Conservation (phyloP, 2,797 vertebrate species). For the Takifugu ocellatus region DNA sequence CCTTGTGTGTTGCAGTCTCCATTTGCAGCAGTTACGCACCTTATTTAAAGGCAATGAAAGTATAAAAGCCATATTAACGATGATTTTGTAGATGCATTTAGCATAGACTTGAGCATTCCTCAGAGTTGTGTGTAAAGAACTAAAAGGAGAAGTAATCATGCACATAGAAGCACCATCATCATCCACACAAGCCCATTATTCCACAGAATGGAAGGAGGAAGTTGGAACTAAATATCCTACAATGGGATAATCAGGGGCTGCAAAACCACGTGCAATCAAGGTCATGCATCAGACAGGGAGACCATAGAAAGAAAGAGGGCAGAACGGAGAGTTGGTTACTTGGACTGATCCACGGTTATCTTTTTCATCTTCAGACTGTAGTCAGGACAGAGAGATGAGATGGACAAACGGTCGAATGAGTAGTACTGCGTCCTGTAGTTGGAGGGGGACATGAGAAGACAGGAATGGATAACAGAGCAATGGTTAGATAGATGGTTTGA, state of each 20-base stretch:
- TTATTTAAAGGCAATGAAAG: constrained; percentile 23
- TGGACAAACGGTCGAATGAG: constrained; percentile 78
- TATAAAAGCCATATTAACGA: constrained; percentile 22
- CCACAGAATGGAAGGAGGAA: constrained; percentile 27
- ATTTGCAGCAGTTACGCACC: constrained; percentile 13
- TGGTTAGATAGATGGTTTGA: constrained; percentile 27
- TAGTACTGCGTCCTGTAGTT: constrained; percentile 70
- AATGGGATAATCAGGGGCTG: no score
- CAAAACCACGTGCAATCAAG: background rate
- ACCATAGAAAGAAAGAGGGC: constrained; percentile 26
- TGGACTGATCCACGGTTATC: constrained; percentile 76
- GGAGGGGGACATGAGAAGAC: constrained; percentile 46
- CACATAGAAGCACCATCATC: constrained; percentile 35
- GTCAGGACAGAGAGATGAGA: constrained; percentile 78
- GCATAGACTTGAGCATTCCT: constrained; percentile 9
- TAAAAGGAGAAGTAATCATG: constrained; percentile 31
- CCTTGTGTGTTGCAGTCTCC: constrained; percentile 1
- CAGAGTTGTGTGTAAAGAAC: constrained; percentile 12
- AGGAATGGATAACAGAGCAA: constrained; percentile 43
- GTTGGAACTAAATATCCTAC: constrained; percentile 2
- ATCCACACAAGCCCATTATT: constrained; percentile 35
- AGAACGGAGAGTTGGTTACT: constrained; percentile 63
- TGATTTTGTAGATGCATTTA: constrained; percentile 17
- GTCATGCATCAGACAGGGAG: constrained; percentile 41
- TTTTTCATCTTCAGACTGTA: constrained; percentile 78